Base-by-base conservation (phyloP, 2,113 vertebrate genomes). In the Colius striatus region DNA sequence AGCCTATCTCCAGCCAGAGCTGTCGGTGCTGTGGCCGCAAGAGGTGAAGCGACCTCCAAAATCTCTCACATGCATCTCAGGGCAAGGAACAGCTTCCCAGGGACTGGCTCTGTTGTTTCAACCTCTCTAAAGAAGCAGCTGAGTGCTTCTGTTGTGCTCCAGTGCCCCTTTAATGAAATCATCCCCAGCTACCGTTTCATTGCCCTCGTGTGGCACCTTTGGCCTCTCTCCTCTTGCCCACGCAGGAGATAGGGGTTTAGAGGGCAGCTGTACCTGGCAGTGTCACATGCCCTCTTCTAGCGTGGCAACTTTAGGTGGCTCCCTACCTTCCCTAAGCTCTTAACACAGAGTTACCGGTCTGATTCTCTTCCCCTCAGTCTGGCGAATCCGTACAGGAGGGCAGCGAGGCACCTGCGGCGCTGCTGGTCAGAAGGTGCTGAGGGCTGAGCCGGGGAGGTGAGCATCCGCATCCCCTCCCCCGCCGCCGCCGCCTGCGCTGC, bases 1-100 rank as follows among this genome's bases (percentile, higher is more conserved):
- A 78, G 15, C 65, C 23, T 29, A 10, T 32, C 34, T 19, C 26
- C 2, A 1, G 11, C 22, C 26, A 66, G 34, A 29, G 54, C 50
- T 82, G 36, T n/a, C 0, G 0, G 27, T 3, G 8, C 4, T 0
- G 0, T 54, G 47, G 17, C 41, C 3, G 0, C 18, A 22, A 54
- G 15, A 47, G 41, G 29, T 16, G 16, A 67, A 45, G 27, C 2
- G 3, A 26, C 53, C 32, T 53, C 26, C 16, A 43, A 5, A 48
- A 50, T 15, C 38, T 18, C 27, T 54, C 25, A 13, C 2, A 0
- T 6, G 12, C 0, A 0, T 58, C 23, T n/a, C 16, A 21, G 47
- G 27, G 43, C 21, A 25, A 47, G 7, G 4, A 87, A 41, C 47
- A 58, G 47, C 32, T 65, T 73, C 61, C n/a, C 1, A 0, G 18